phyloP scores from a whole-genome alignment of 2,888 invertebrate genomes.

The Campaea margaritaria region DNA sequence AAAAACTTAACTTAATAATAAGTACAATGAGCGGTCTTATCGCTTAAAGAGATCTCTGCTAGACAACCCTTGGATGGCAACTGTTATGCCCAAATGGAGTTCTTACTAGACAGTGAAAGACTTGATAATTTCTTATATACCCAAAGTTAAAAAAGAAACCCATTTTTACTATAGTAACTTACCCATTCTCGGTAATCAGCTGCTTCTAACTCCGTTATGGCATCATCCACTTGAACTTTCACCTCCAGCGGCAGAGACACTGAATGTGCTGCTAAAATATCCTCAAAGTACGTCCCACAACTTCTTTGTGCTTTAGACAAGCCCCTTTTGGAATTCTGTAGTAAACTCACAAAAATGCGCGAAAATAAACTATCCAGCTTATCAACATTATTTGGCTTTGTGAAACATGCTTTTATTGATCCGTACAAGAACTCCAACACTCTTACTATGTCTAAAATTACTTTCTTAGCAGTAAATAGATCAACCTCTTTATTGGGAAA shows the following conservation, averaged over 20 bases:
- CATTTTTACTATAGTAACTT: slow-evolving; percentile 46
- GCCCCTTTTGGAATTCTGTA: slow-evolving; percentile 50
- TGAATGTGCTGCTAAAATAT: slow-evolving; percentile 87
- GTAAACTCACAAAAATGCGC: slow-evolving; percentile 81
- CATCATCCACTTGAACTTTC: slow-evolving; percentile 93
- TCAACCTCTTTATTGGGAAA: slow-evolving; percentile 86
- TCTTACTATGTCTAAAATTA: slow-evolving; percentile 77
- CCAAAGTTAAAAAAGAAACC: too few relatives aligned
- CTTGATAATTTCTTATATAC: too few relatives aligned
- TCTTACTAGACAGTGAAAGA: too few relatives aligned
- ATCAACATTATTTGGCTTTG: slow-evolving; percentile 81
- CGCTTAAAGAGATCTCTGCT: too few relatives aligned
- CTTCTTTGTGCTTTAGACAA: slow-evolving; percentile 43
- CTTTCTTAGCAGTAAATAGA: slow-evolving; percentile 75
- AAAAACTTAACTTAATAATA: too few relatives aligned
- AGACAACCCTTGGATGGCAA: too few relatives aligned
- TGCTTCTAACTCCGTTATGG: slow-evolving; percentile 94
- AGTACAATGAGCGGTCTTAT: too few relatives aligned
- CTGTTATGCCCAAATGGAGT: too few relatives aligned
- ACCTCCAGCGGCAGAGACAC: slow-evolving; percentile 90
- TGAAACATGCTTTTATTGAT: slow-evolving; percentile 77
- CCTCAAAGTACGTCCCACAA: slow-evolving; percentile 82
- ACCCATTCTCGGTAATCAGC: slow-evolving; percentile 96
- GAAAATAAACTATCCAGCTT: slow-evolving; percentile 89
- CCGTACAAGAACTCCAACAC: slow-evolving; percentile 87